Evolutionary conservation across 2,888 invertebrate genomes (phyloP).

Genomic region (Caprella mutica): DNA sequence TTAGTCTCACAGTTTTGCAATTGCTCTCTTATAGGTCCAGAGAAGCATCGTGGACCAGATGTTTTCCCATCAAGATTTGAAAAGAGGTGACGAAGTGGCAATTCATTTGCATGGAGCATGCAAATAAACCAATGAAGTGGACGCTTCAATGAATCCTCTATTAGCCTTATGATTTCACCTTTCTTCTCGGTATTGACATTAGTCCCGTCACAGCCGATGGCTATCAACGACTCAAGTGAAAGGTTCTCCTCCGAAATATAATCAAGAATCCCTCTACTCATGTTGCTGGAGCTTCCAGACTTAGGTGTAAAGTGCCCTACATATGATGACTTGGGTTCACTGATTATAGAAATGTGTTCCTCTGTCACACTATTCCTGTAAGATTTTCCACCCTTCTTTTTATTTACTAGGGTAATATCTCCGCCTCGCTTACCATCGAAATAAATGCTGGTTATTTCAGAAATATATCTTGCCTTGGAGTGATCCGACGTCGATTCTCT

Average conservation of each 20-base stretch:
- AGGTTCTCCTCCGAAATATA: not conserved
- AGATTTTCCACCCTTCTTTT: not conserved
- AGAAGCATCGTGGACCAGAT: not conserved
- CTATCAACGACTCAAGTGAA: conserved; percentile 23
- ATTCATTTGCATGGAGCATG: conserved; percentile 9
- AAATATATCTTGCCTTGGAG: not conserved
- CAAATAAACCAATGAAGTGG: no score
- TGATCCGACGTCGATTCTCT: not conserved
- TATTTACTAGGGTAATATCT: not conserved
- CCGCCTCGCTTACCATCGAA: not conserved
- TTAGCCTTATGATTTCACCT: not conserved
- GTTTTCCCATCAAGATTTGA: not conserved
- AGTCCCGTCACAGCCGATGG: not conserved
- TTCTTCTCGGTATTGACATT: conserved; percentile 5
- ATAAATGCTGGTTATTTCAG: not conserved
- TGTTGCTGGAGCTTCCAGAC: not conserved
- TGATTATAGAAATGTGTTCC: not conserved
- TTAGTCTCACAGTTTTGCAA: not conserved
- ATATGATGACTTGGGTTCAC: not conserved
- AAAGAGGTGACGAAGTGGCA: conserved; percentile 3
- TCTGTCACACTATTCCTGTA: not conserved
- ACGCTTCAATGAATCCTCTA: not conserved
- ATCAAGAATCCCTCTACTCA: not conserved
- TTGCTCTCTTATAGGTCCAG: not conserved
- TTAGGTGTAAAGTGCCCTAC: not conserved